Conservation (phyloP, 2,797 vertebrate genomes). For the Leptoclinus maculatus region DNA sequence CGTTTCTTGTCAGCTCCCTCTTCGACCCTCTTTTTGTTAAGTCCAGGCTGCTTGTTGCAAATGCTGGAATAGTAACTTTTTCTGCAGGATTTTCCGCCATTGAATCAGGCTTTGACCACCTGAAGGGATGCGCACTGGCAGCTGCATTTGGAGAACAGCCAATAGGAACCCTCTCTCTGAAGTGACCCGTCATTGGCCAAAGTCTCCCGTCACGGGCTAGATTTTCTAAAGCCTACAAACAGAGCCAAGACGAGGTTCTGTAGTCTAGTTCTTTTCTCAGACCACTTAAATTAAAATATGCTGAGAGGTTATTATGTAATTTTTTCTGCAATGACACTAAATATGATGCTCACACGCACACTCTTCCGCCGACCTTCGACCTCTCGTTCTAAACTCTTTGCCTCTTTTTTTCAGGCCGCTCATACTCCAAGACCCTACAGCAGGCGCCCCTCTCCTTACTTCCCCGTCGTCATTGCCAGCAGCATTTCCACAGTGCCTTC, state of each 20-base stretch:
- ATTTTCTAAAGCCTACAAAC: background rate
- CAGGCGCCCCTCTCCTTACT: constrained; percentile 92
- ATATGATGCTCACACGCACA: background rate
- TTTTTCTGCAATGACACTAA: background rate
- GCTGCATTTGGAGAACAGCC: background rate
- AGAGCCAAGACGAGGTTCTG: background rate
- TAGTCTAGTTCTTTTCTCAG: too few relatives aligned
- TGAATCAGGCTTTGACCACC: background rate
- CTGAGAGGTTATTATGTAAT: background rate
- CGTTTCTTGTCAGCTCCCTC: too few relatives aligned
- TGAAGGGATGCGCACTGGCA: background rate
- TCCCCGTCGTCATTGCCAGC: constrained; percentile 89
- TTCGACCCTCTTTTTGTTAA: too few relatives aligned
- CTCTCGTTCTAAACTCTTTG: constrained; percentile 18
- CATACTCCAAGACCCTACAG: constrained; percentile 96
- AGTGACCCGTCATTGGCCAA: background rate
- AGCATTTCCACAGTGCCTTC: constrained; percentile 90
- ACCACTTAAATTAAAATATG: background rate
- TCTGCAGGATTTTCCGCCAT: background rate
- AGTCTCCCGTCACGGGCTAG: background rate
- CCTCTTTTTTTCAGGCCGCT: constrained; percentile 83
- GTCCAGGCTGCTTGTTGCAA: background rate
- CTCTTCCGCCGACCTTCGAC: background rate
- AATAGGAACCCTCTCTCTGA: background rate
- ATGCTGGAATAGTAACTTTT: background rate